Base-by-base conservation (phyloP, 2,888 invertebrate genomes). In the Melikaiella ostensackeni region DNA sequence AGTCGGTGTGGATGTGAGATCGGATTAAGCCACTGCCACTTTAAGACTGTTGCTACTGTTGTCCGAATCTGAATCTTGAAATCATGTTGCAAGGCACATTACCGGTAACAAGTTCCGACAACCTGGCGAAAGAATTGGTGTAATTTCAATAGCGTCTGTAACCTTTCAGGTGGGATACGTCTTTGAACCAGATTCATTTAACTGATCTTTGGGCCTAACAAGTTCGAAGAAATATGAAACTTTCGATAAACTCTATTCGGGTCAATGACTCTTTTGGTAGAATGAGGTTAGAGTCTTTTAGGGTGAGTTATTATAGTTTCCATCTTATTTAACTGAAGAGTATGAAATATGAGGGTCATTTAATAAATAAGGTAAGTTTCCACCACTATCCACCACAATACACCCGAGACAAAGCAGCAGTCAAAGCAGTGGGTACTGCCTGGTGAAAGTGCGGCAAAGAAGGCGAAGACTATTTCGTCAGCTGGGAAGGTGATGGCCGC, bases 31-130 rank as follows among this genome's bases (percentile, higher is more conserved):
- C 86, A 77, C 83, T 81, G 83, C 81, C 24, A 24, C 24, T 13
- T 78, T 46, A n/a, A 50, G 27, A 1, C 50, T 30, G 30, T 30
- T 62, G 82, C 82, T 77, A 81, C 84, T 82, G 82, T 82, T 80
- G 81, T 82, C 83, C 81, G 82, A 84, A 84, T 83, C 79, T 81
- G 82, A 84, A 84, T 82, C 78, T 86, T 88, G 87, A 86, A 87
- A 88, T 88, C 89, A 81, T 84, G 84, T 81, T 87, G 88, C 87
- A 89, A 86, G 87, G 87, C 86, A 86, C 85, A 86, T 89, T 88
- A 86, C 83, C 83, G 83, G 76, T 81, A 80, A 81, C 82, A 78
- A 79, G 81, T 81, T 78, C 46, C 75, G 77, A 75, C 74, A 76
- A 78, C 27, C 76, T 73, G 75, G 57, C 57, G 24, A 57, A 57